Base-by-base conservation (phyloP, 1,140 invertebrate genomes). In the Asbolus verrucosus region DNA sequence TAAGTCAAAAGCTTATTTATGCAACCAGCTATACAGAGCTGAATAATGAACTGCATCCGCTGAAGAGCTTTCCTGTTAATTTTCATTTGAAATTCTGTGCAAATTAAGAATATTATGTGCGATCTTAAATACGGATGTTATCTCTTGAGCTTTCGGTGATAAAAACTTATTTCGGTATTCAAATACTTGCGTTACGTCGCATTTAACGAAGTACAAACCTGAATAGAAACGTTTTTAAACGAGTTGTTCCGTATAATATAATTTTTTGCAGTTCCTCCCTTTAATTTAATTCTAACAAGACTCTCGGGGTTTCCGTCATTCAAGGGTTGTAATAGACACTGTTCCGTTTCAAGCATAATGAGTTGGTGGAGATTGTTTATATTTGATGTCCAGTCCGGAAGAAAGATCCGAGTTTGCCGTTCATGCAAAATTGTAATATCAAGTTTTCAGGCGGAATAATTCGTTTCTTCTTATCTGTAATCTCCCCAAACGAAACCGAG, bases 281-380 rank as follows among this genome's bases (percentile, higher is more conserved):
- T 54, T 54, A 54, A 54, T 54, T 54, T 54, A 54, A 54, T 54
- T 54, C 46, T 54, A 54, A 54, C 46, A 54, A 54, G 46, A 27
- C 46, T 54, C 46, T 54, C 14, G 46, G 46, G 46, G 21, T 54
- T 54, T 54, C 11, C 11, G 6, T 11, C 46, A 46, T 46, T 46
- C 14, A 46, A 19, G 19, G 15, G 15, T 19, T 54, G 19, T 27
- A 27, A 54, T 54, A 54, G 46, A 54, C 46, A 54, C 46, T 46
- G 41, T 46, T 46, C 41, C 41, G 6, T 14, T 46, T 46, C 41
- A 54, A 24, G 18, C 13, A 54, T 54, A 54, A 54, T 54, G 46
- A 54, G 46, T 30, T 54, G 11, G 11, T n/a, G 18, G 14, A 54
- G 46, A 54, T 27, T 54, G 18, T 54, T 54, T 54, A 54, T 54